phyloP scores from a whole-genome alignment of 2,797 vertebrate species.

The Cynopterus sphinx region DNA sequence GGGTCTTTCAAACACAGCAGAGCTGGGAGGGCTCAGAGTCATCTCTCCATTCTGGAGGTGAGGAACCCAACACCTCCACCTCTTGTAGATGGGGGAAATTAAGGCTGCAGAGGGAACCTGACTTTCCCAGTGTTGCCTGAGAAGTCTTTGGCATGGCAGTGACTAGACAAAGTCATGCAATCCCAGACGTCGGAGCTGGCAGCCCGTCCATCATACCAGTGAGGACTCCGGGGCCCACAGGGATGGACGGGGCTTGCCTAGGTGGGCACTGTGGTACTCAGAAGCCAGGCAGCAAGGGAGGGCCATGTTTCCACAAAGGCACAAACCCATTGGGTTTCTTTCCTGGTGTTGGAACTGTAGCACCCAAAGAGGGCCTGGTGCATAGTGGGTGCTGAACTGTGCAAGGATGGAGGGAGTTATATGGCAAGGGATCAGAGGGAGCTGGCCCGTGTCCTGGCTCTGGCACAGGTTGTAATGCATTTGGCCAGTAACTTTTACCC shows the following conservation, averaged over 20 bases:
- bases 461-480: not conserved
- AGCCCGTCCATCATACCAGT: not conserved
- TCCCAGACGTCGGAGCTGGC: not conserved
- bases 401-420: not conserved
- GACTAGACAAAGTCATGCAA: not conserved
- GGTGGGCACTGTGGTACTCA: accelerated
- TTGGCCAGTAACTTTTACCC: not conserved
- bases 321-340: not conserved
- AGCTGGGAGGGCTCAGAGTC: not conserved
- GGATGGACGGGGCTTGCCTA: not conserved
- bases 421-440: no score
- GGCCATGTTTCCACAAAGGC: no score
- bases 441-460: not conserved
- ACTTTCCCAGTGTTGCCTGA: not conserved
- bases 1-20: not conserved
- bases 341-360: not conserved
- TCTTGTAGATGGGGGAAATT: not conserved
- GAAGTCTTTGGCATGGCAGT: not conserved
- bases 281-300: not conserved
- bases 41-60: not conserved
- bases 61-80: not conserved
- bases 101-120: not conserved
- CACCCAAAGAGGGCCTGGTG: not conserved
- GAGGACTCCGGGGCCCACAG: not conserved
- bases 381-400: accelerated